These are phyloP conservation scores for Drosophila borborema DNA, from an alignment of 2,888 invertebrate genomes.

Conservation along the genomic window DNA sequence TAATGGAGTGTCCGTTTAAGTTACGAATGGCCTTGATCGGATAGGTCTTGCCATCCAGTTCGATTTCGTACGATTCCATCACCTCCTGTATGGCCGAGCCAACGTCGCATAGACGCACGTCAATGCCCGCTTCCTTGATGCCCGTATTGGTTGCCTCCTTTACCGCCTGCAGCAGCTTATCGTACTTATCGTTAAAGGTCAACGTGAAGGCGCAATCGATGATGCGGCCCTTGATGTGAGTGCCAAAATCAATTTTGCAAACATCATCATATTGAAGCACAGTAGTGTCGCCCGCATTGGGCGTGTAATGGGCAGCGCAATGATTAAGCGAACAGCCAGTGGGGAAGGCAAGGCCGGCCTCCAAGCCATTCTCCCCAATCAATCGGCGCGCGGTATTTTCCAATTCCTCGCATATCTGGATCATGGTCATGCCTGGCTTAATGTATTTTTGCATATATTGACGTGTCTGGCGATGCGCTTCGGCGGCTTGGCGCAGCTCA, in stretches of 20 bases:
- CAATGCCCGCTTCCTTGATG: conserved; percentile 97
- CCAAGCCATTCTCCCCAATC: conserved; percentile 97
- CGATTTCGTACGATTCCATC: conserved; percentile 99
- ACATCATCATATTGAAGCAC: conserved; percentile 98
- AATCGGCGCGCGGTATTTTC: conserved; percentile 96
- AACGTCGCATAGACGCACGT: conserved; percentile 98
- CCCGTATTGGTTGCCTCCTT: conserved; percentile 99
- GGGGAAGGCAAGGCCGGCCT: conserved; percentile 97
- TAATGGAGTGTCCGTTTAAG: conserved; percentile 99
- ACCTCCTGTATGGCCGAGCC: conserved; percentile 99
- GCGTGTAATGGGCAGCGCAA: conserved; percentile 99
- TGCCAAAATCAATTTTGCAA: conserved; percentile 99
- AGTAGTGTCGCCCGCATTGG: conserved; percentile 98
- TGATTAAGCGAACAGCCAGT: conserved; percentile 99
- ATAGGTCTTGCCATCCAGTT: conserved; percentile 97
- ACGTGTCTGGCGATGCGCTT: conserved; percentile 96
- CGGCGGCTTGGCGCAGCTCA: conserved; percentile 95
- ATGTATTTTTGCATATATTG: conserved; percentile 94
- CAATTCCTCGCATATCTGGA: conserved; percentile 98
- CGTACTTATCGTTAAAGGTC: conserved; percentile 98
- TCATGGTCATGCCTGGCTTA: conserved; percentile 99
- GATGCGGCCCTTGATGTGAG: conserved; percentile 98
- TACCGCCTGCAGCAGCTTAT: conserved; percentile 96
- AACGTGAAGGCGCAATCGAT: conserved; percentile 99
- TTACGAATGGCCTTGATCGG: conserved; percentile 99